phyloP scores from a whole-genome alignment of 2,797 vertebrate genomes.

The Gymnocypris eckloni region DNA sequence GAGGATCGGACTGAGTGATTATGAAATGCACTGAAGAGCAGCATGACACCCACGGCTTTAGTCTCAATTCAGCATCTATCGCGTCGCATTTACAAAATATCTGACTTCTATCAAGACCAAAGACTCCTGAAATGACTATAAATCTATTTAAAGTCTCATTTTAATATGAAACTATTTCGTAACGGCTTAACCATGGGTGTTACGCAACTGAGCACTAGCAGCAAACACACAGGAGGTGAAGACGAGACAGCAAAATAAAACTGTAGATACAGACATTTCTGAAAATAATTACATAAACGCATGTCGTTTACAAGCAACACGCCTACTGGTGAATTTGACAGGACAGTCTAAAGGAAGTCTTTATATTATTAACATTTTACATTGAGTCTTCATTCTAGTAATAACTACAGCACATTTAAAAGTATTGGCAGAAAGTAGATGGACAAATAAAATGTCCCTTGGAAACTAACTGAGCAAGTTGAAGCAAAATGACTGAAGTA shows the following conservation, averaged over 20 bases:
- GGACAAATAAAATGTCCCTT: not conserved
- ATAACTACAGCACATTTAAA: not conserved
- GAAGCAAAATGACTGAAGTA: not conserved
- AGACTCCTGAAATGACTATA: not conserved
- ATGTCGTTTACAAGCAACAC: too few species aligned
- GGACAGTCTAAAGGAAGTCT: not conserved
- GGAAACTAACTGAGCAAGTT: not conserved
- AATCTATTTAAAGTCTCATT: not conserved
- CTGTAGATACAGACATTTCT: too few species aligned
- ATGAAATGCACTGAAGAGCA: constrained; percentile 46
- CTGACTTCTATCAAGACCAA: not conserved
- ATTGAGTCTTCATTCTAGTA: not conserved
- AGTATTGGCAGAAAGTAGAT: not conserved
- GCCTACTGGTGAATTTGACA: too few species aligned
- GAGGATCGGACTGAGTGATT: constrained; percentile 39
- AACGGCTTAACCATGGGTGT: not conserved
- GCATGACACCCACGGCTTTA: constrained; percentile 74
- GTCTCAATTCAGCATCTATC: not conserved
- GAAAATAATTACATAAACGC: not conserved
- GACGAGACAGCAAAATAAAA: not conserved
- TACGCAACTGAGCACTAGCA: not conserved
- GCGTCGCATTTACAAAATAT: not conserved
- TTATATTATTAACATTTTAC: not conserved
- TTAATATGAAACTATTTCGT: not conserved
- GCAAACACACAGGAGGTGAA: constrained; percentile 12